phyloP scores from a whole-genome alignment of 2,888 invertebrate species.

The Diaprepes abbreviatus region DNA sequence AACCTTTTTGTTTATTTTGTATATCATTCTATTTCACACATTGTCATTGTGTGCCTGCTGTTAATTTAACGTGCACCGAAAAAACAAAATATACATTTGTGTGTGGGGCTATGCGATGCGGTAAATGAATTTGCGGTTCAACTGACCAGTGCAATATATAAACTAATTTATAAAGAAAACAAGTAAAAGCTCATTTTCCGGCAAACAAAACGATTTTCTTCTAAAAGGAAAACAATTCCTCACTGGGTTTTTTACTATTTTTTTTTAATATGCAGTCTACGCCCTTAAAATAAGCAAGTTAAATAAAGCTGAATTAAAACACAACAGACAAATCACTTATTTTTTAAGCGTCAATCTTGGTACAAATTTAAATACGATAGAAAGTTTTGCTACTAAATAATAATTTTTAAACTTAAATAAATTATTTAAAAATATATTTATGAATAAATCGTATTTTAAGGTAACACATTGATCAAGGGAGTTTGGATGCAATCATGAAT shows the following conservation, averaged over 20 bases:
- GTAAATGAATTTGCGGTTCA: conserved; percentile 34
- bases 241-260: conserved; percentile 42
- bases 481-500: no score
- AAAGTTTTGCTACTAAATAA: no score
- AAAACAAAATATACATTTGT: conserved; percentile 41
- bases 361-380: no score
- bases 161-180: conserved; percentile 53
- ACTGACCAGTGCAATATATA: conserved; percentile 40
- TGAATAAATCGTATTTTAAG: no score
- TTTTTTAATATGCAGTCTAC: conserved; percentile 52
- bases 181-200: conserved; percentile 40
- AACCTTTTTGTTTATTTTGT: conserved; percentile 46
- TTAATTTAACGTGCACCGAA: conserved; percentile 40
- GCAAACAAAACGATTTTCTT: conserved; percentile 52
- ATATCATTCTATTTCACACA: conserved; percentile 45
- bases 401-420: no score
- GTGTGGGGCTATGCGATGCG: conserved; percentile 30
- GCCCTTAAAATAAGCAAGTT: no score
- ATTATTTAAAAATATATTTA: no score
- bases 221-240: conserved; percentile 53
- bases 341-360: no score
- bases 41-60: conserved; percentile 32
- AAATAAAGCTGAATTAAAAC: no score
- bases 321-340: no score
- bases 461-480: no score